Base-by-base conservation (phyloP, 1,140 invertebrate genomes). In the Drosophila leontia region DNA sequence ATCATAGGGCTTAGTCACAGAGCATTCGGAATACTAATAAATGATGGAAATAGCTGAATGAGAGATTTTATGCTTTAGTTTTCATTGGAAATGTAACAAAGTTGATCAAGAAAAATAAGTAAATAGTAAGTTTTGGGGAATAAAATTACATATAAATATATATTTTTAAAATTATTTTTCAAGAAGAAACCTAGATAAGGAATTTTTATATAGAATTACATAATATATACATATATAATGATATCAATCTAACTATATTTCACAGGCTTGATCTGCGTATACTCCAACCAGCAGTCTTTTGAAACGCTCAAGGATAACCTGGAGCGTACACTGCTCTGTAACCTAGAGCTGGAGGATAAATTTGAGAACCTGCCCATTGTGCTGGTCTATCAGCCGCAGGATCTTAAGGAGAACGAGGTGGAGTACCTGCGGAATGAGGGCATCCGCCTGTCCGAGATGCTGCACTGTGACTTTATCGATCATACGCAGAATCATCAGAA, bases 231-330 rank as follows among this genome's bases (percentile, higher is more conserved):
- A n/a, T n/a, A n/a, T n/a, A n/a, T n/a, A n/a, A n/a, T n/a, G n/a
- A n/a, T 41, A 15, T 15, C 37, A 8, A 12, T 47, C 11, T 2
- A 23, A 13, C 3, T 1, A 39, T 63, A 87, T 93, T 92, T 19
- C 83, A 23, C 13, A 96, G 96, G 96, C 51, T 96, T 96, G 62
- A 97, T 97, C 93, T 97, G 97, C 92, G 97, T 99, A 32, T 99
- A 98, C 93, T 97, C 97, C 78, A 97, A 98, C 91, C 96, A 96
- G 75, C 96, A 97, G 80, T 97, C 97, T 3, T 97, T 99, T 90
- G 98, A 99, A 82, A 99, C 98, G 92, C 96, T 99, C 44, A 95
- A 97, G 79, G 96, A 97, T 69, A 98, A 97, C 91, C 94, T 99
- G 68, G 97, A 99, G 90, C 98, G 98, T 92, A 98, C 97, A 12